These are phyloP conservation scores for Petrophora chlorosata DNA, from an alignment of 2,888 invertebrate species.

Conservation along the genomic window DNA sequence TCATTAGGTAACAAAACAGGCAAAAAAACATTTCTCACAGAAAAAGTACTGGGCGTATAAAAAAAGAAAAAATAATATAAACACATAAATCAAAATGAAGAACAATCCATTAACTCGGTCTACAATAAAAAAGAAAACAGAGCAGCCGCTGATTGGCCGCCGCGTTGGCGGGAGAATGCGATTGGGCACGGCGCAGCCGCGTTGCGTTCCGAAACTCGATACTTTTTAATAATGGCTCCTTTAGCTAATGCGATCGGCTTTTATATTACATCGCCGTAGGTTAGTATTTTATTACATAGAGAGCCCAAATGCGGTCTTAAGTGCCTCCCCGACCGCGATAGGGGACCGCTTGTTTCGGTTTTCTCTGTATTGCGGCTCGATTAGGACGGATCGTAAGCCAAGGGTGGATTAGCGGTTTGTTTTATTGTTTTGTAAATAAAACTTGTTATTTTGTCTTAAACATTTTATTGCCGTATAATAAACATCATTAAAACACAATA, in stretches of 20 bases:
- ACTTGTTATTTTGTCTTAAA: slow-evolving; percentile 5
- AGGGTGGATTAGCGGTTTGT: slow-evolving; percentile 45
- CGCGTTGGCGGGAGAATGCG: slow-evolving; percentile 58
- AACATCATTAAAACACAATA: not conserved
- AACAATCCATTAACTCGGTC: slow-evolving; percentile 80
- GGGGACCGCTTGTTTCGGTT: slow-evolving; percentile 56
- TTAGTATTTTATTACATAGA: slow-evolving; percentile 79
- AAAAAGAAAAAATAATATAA: slow-evolving; percentile 62
- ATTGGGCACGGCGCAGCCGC: slow-evolving; percentile 65
- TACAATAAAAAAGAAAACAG: slow-evolving; percentile 67
- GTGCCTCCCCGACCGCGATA: slow-evolving; percentile 48
- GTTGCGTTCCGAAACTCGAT: slow-evolving; percentile 78
- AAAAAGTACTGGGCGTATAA: slow-evolving; percentile 34
- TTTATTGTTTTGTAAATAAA: slow-evolving; percentile 37
- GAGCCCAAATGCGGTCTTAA: slow-evolving; percentile 69
- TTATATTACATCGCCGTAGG: slow-evolving; percentile 72
- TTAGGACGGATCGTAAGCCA: slow-evolving; percentile 44
- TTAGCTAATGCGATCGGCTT: slow-evolving; percentile 80
- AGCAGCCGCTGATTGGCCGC: slow-evolving; percentile 63
- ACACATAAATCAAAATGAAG: slow-evolving; percentile 79
- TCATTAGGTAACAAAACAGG: no score
- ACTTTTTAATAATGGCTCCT: slow-evolving; percentile 84
- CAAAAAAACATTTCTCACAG: not conserved
- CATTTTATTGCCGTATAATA: not conserved
- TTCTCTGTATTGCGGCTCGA: slow-evolving; percentile 57